Percentiles rank a stretch among this genome's conserved stretches.
Conservation (phyloP, 2,113 vertebrate genomes). For the Hyperopisus bebe region DNA sequence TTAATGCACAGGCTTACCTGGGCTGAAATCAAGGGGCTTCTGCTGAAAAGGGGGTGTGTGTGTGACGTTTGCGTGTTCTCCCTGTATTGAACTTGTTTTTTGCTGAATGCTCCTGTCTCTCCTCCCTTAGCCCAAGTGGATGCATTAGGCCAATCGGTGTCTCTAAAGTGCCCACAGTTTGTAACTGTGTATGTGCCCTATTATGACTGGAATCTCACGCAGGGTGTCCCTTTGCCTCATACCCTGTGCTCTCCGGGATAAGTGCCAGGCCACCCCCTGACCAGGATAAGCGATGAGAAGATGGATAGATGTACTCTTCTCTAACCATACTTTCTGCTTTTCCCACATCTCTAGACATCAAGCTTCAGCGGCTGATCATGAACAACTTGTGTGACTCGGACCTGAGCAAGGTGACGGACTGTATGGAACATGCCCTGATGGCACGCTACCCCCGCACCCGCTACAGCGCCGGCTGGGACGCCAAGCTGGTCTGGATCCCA, state of each 20-base stretch:
- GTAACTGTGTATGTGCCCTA: neutral
- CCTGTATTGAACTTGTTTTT: neutral
- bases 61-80: too few relatives aligned
- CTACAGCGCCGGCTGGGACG: constrained; percentile 91
- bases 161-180: neutral
- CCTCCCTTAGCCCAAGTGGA: neutral
- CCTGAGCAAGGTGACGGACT: constrained; percentile 77
- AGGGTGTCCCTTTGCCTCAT: neutral
- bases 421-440: constrained; percentile 79
- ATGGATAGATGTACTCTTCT: neutral
- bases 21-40: too few relatives aligned
- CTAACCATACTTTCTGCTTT: neutral
- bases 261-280: neutral
- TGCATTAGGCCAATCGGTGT: neutral
- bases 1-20: too few relatives aligned
- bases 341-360: constrained; percentile 59
- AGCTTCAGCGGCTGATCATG: constrained; percentile 72
- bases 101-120: neutral
- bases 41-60: too few relatives aligned
- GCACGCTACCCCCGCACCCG: constrained; percentile 73
- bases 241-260: neutral
- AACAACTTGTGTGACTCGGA: constrained; percentile 73
- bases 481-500: constrained; percentile 87
- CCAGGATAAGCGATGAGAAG: neutral
- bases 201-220: neutral